phyloP scores from a whole-genome alignment of 2,888 invertebrate species.

The Andrena marginata region DNA sequence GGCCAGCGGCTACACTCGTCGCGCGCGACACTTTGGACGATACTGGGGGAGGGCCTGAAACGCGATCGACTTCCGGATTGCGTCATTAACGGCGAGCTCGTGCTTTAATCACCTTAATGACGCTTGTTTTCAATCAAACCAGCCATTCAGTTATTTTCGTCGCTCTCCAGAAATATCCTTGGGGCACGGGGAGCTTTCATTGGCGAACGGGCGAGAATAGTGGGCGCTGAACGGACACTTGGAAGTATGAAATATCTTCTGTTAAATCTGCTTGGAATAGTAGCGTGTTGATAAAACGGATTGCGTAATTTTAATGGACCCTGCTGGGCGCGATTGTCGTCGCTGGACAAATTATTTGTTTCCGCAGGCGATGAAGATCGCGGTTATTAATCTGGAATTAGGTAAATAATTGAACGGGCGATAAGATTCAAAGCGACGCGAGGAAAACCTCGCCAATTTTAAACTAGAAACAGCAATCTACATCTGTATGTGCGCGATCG shows the following conservation, averaged over 20 bases:
- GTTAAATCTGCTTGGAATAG: neutral
- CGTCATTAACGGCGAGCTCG: neutral
- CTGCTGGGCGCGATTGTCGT: neutral
- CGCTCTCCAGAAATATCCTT: neutral
- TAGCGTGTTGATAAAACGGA: neutral
- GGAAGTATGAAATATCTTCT: neutral
- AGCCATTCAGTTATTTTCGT: neutral
- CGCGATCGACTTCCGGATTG: neutral
- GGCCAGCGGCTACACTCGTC: neutral
- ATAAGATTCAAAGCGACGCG: slow-evolving; percentile 15
- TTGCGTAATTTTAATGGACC: slow-evolving; percentile 12
- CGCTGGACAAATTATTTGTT: slow-evolving; percentile 14
- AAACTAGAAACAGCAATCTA: neutral
- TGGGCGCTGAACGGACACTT: neutral
- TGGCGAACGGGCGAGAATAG: neutral
- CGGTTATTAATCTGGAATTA: slow-evolving; percentile 11
- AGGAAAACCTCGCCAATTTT: neutral
- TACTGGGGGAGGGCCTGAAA: neutral
- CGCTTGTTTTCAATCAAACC: neutral
- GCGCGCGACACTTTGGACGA: neutral
- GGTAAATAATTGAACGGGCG: slow-evolving; percentile 1
- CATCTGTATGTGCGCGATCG: neutral
- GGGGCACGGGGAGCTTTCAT: neutral
- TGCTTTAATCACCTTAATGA: slow-evolving; percentile 4
- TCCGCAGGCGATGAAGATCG: slow-evolving; percentile 9